Base-by-base conservation (phyloP, 1,140 invertebrate genomes). In the Leptoteleia sp. region DNA sequence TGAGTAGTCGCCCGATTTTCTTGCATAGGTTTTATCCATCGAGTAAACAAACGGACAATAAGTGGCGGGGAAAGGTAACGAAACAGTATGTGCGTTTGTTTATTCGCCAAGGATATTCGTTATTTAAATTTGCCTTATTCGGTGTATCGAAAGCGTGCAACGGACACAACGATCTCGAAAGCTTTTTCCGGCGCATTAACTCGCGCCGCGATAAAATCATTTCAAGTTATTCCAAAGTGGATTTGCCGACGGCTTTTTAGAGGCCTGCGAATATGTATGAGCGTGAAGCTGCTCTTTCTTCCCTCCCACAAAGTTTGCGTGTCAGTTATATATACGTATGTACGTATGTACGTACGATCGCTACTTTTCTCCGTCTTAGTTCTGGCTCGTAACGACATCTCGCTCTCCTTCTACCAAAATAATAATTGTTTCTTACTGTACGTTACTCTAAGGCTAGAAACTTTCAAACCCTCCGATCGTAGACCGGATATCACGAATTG, bases 391-490 rank as follows among this genome's bases (percentile, higher is more conserved):
- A n/a, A n/a, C 43, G 27, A n/a, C 12, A 16, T 52, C 33, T 40
- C 22, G 2, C n/a, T 27, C 29, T 40, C 13, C 9, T 17, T 59
- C 22, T 54, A 29, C 17, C 45, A 62, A 65, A 65, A 71, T 71
- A 65, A 71, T 64, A 47, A 70, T 71, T 71, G 42, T 61, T 59
- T 59, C 57, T 77, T 65, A 54, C 25, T 57, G 22, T 25, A 25
- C 22, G 27, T 52, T 72, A 72, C 25, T 43, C 55, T 78, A 78
- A 59, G 67, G 67, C 59, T 78, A 78, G 67, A 78, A 71, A 78
- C 75, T 78, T 78, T 78, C 75, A 78, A 67, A 67, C 75, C 75
- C 45, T 54, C 65, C 61, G 54, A 57, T 78, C 57, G 33, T 61
- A 45, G 38, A 67, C 75, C 67, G 59, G 67, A 71, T 71, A 72